Evolutionary conservation across 2,888 invertebrate genomes (phyloP).

Genomic region (Scelioninae gen. 2): DNA sequence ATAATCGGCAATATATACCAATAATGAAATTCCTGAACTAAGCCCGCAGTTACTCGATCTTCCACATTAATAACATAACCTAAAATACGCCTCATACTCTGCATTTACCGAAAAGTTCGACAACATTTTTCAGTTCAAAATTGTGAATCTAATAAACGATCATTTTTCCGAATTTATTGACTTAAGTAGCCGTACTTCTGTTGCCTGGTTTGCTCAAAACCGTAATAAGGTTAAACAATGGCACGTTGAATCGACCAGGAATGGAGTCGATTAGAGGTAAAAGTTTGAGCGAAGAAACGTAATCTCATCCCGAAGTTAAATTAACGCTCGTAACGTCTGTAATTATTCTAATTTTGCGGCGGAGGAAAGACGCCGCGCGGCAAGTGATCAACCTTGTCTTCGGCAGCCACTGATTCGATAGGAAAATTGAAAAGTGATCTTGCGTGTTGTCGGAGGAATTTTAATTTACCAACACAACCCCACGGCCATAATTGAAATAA

Average conservation of each 20-base stretch:
- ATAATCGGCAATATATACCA: no score
- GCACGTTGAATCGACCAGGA: not conserved
- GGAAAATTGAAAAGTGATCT: slow-evolving; percentile 31
- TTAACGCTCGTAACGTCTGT: slow-evolving; percentile 34
- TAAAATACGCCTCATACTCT: no score
- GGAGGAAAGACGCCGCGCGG: slow-evolving; percentile 18
- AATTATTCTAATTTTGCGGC: slow-evolving; percentile 40
- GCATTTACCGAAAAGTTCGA: no score
- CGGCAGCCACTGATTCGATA: slow-evolving; percentile 22
- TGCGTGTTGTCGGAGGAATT: slow-evolving; percentile 27
- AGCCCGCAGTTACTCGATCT: no score
- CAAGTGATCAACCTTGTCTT: slow-evolving; percentile 19
- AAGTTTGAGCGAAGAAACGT: slow-evolving; percentile 22
- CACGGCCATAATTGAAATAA: slow-evolving; percentile 21
- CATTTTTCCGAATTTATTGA: slow-evolving; percentile 1
- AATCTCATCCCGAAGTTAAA: slow-evolving; percentile 15
- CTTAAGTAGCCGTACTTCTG: not conserved
- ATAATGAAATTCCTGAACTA: no score
- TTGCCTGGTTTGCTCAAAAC: not conserved
- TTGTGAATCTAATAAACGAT: no score
- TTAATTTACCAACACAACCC: slow-evolving; percentile 26
- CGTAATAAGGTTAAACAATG: slow-evolving; percentile 12
- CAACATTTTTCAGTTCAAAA: no score
- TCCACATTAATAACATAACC: no score
- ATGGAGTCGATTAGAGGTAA: slow-evolving; percentile 24